Base-by-base conservation (phyloP, 2,888 invertebrate genomes). In the Listrodromus nycthemerus region DNA sequence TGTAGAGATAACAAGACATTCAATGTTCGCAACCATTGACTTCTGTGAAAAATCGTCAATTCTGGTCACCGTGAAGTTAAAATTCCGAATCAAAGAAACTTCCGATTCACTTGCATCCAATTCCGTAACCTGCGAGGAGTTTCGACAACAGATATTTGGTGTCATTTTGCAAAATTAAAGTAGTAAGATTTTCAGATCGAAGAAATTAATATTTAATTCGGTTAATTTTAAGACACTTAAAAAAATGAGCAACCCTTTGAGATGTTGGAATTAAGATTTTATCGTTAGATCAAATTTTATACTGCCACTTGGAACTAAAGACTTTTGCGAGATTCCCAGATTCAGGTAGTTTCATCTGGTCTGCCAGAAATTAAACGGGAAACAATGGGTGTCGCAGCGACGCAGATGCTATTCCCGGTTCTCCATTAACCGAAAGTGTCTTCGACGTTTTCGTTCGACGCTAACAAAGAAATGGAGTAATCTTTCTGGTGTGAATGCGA, bases 391-490 rank as follows among this genome's bases (percentile, higher is more conserved):
- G 58, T 45, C 73, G 21, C 37, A 19, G 55, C 45, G 58, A 55
- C 37, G 33, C 37, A 52, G 79, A 48, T 61, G 48, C 37, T 50
- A 63, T 63, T 70, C 37, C 1, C 41, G 10, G n/a, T 48, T 52
- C 37, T 58, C 37, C 24, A 33, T 24, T 10, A 27, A 52, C 24
- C 52, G 52, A 65, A 61, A 70, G 33, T 71, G 37, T 48, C 27
- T 66, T 37, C 41, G 27, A 67, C 61, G 52, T 70, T 77, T 77
- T 82, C 65, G 71, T 65, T 82, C 21, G 79, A 79, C 63, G 48
- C 52, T 41, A 55, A 45, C 61, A 79, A 37, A 63, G 55, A 63
- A 74, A 70, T 55, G 79, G 67, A 69, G 58, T 65, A 37, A 74
- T 61, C 65, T 27, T 41, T 30, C 45, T 24, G 71, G 65, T 66